A percentile compares a stretch with the other conserved stretches of the same genome.
phyloP scores from a whole-genome alignment of 2,888 invertebrate genomes.

The Drosophila emarginata region DNA sequence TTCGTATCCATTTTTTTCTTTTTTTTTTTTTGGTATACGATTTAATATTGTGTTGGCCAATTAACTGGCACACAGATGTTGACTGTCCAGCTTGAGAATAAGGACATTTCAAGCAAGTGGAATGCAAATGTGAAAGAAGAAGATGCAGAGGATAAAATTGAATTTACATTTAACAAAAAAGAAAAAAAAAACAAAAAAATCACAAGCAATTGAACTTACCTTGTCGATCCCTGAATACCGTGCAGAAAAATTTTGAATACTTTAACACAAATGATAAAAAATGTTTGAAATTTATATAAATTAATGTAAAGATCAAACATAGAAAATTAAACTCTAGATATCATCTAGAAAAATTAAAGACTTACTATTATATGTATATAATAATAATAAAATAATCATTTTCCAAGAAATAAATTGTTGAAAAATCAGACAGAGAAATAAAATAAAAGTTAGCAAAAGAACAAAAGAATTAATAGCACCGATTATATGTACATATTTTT shows the following conservation, averaged over 20 bases:
- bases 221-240: neutral
- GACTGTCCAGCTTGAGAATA: slow-evolving; percentile 11
- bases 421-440: no score
- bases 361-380: no score
- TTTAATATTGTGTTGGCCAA: slow-evolving; percentile 39
- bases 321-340: no score
- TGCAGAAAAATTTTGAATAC: neutral
- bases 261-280: no score
- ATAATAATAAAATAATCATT: no score
- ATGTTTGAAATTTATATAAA: no score
- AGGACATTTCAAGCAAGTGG: slow-evolving; percentile 18
- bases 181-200: neutral
- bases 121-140: slow-evolving; percentile 4
- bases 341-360: no score
- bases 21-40: neutral
- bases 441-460: no score
- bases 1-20: neutral
- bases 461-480: no score
- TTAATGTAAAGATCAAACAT: no score
- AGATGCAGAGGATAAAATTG: slow-evolving; percentile 2
- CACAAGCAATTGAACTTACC: neutral
- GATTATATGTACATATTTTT: no score
- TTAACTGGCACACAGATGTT: slow-evolving; percentile 37
- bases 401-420: no score
- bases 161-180: neutral